Conservation (phyloP, 2,797 vertebrate species). For the Xiphorhynchus erythropygius region DNA sequence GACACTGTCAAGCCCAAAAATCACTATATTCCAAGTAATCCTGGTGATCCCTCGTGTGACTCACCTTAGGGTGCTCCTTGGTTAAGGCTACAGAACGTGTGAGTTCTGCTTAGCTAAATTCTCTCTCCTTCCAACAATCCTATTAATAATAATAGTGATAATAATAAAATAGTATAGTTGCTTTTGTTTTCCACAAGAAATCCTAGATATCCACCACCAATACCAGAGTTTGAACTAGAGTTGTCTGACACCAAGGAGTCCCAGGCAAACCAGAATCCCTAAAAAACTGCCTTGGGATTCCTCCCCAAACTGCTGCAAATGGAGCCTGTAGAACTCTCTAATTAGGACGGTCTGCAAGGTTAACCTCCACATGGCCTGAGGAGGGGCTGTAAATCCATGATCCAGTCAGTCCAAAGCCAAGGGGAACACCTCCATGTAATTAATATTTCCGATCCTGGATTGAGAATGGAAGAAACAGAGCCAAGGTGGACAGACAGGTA, state of each 20-base stretch:
- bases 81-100: neutral
- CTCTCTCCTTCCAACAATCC: neutral
- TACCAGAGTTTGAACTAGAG: neutral
- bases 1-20: neutral
- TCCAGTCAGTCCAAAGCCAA: neutral
- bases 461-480: fast-evolving
- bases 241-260: neutral
- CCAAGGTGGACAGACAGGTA: neutral
- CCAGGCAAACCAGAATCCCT: neutral
- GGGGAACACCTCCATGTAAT: neutral
- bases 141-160: neutral
- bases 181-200: neutral
- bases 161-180: neutral
- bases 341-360: neutral
- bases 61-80: neutral
- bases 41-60: neutral
- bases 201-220: neutral
- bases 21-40: neutral
- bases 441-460: neutral
- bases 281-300: neutral
- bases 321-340: neutral
- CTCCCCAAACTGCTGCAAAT: neutral
- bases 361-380: fast-evolving
- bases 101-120: neutral
- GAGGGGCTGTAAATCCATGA: neutral